Evolutionary conservation across 2,797 vertebrate species (phyloP).

Genomic region (Rhodeus uyekii): DNA sequence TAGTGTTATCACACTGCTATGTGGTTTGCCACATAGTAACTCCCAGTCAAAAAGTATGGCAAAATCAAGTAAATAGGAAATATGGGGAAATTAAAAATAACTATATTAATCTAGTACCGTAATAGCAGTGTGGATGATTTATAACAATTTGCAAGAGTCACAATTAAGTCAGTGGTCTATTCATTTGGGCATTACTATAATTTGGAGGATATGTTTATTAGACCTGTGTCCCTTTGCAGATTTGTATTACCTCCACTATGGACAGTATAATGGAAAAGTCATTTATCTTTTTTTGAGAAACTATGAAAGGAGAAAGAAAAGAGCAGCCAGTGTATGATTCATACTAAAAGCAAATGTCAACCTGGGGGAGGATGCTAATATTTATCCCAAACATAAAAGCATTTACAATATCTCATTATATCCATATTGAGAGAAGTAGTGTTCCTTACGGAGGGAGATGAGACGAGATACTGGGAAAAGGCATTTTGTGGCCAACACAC

Average conservation of each 20-base stretch:
- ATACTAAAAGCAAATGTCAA: conserved; percentile 60
- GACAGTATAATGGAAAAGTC: not conserved
- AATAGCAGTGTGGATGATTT: not conserved
- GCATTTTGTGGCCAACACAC: no score
- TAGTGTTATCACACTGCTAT: not conserved
- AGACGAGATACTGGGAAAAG: no score
- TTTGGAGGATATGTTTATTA: not conserved
- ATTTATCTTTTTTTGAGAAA: conserved; percentile 44
- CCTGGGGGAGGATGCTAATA: conserved; percentile 57
- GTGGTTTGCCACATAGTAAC: not conserved
- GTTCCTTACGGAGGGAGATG: conserved; percentile 33
- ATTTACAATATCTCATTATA: conserved; percentile 58
- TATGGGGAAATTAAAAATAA: not conserved
- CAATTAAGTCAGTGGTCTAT: not conserved
- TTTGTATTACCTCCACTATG: not conserved
- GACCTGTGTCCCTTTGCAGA: not conserved
- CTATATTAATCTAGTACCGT: not conserved
- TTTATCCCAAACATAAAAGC: conserved; percentile 51
- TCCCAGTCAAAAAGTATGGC: conserved; percentile 4
- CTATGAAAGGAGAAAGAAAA: conserved; percentile 43
- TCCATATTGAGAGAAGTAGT: conserved; percentile 46
- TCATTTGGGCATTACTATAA: not conserved
- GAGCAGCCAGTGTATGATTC: conserved; percentile 51
- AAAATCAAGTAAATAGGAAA: not conserved
- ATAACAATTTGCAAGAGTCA: not conserved